Evolutionary conservation across 1,140 invertebrate genomes (phyloP), one percentile per base, ranked within the genome.

Genomic region (Heterodera carotae): DNA sequence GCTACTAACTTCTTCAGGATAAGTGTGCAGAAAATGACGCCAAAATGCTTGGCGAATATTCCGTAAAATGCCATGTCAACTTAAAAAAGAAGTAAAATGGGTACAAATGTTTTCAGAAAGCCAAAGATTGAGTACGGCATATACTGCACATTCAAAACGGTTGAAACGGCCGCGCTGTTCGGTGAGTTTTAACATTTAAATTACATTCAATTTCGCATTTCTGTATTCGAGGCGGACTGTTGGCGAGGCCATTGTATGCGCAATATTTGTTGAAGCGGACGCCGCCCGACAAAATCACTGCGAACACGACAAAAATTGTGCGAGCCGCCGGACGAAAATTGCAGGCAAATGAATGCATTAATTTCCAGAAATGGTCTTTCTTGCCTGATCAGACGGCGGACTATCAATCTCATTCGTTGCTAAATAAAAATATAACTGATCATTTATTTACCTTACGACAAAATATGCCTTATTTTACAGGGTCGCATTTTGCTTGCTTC

Each of bases 221-320:
- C n/a, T n/a, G n/a, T n/a, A n/a, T 43, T 43, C 10, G 22, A 62
- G 33, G 59, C 43, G 71, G 39, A 33, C 5, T 29, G 12, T 15
- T 33, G 25, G 25, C 36, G 3, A 27, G 25, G 0, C 71, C 71
- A n/a, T 18, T 56, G 3, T 74, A 74, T 15, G 64, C 33, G n/a
- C 31, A 25, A n/a, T 82, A 84, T 67, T 56, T 84, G 18, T 43
- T 71, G n/a, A 76, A 71, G 34, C 75, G 69, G n/a, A 31, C 83
- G 60, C 77, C 75, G 36, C 73, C 74, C 22, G 76, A 84, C 74
- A 76, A 76, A 27, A 76, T 68, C 68, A 84, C 82, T 18, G 70
- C 69, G 12, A 84, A 84, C 69, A 82, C 82, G n/a, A 64, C 76
- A n/a, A 84, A 84, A 69, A 80, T 84, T 43, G 81, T 82, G 31